phyloP scores from a whole-genome alignment of 2,888 invertebrate species.

The Lumbricus terrestris region DNA sequence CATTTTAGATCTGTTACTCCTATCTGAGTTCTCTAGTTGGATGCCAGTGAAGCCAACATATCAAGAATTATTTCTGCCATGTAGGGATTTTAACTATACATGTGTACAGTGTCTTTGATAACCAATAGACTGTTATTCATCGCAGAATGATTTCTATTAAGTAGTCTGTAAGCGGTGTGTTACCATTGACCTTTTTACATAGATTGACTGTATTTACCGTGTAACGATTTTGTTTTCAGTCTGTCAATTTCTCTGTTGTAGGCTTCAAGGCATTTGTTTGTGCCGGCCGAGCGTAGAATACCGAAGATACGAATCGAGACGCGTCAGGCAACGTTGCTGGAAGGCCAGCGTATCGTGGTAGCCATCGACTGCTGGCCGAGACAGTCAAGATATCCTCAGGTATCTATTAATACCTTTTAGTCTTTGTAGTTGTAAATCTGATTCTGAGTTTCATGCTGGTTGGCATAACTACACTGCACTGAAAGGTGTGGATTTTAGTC shows the following conservation, averaged over 20 bases:
- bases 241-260: conserved; percentile 32
- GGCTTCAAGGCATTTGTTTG: conserved; percentile 76
- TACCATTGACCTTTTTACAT: not conserved
- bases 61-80: no score
- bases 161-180: not conserved
- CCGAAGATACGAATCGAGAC: conserved; percentile 95
- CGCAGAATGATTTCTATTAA: no score
- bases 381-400: conserved; percentile 83
- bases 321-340: conserved; percentile 75
- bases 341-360: conserved; percentile 85
- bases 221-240: not conserved
- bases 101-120: no score
- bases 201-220: not conserved
- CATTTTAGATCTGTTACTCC: no score
- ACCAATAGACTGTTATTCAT: no score
- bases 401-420: conserved; percentile 50
- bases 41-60: no score
- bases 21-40: no score
- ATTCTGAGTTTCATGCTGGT: not conserved
- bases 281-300: conserved; percentile 88
- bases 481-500: no score
- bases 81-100: no score
- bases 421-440: not conserved
- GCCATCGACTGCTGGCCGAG: conserved; percentile 95
- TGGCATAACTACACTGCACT: no score